Base-by-base conservation (phyloP, 2,797 vertebrate species). In the Otolemur crassicaudatus region DNA sequence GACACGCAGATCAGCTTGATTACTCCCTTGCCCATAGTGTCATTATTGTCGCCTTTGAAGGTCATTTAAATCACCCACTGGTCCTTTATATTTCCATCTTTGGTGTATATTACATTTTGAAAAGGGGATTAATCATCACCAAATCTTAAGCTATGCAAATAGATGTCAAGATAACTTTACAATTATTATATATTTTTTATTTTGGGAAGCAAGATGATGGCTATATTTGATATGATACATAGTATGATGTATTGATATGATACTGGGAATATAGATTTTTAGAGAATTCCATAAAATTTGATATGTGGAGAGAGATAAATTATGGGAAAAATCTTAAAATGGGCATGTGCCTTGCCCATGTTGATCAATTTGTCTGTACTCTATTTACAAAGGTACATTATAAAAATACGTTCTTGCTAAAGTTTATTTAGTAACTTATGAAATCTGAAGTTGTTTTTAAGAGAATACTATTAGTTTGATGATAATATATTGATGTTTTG, bases 61-160 rank as follows among this genome's bases (percentile, higher is more conserved):
- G 40, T 67, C n/a, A 81, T 70, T 87, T 90, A 60, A 72, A 34
- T 76, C 65, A 81, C 70, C 43, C 65, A 16, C 58, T 83, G 60
- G 34, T 34, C 82, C 37, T 90, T 84, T 95, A 19, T 49, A 19
- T 77, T 90, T 94, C 43, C 8, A 65, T 90, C 27, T 85, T 85
- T 94, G 49, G 56, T 93, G 77, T 85, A 88, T 1, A 46, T 16
- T 37, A 63, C n/a, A 58, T 87, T 69, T 85, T 63, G 46, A 95
- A 92, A 46, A 83, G 31, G 0, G 13, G 56, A 43, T 77, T 81
- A 67, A 34, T 96, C 70, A 70, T 63, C 17, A 82, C 13, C 58
- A 91, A 63, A 83, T 61, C 34, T 86, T 34, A 10, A 89, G 37
- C n/a, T 93, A 22, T 72, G 2, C 3, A 40, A 84, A 75, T 70